Percentiles rank a stretch among this genome's conserved stretches.
phyloP scores from a whole-genome alignment of 2,113 vertebrate species.

The Morone saxatilis region DNA sequence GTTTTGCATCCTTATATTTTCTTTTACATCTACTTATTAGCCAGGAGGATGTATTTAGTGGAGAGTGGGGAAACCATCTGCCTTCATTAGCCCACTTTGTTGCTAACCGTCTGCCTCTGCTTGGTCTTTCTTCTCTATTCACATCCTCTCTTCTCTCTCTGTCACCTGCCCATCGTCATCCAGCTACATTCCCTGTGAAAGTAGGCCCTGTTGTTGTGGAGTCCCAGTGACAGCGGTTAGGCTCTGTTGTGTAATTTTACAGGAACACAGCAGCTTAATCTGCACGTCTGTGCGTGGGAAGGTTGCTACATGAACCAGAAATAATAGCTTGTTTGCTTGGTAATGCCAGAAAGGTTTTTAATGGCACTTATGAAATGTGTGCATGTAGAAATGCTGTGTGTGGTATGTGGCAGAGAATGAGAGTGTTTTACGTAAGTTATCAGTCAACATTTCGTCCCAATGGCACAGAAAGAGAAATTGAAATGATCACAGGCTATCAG shows the following conservation, averaged over 20 bases:
- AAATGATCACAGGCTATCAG: neutral
- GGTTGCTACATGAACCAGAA: neutral
- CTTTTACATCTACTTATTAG: conserved; percentile 24
- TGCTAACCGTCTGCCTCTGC: neutral
- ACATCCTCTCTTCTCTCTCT: neutral
- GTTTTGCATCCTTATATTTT: conserved; percentile 1
- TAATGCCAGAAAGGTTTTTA: conserved; percentile 12
- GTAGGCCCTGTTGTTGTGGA: conserved; percentile 13
- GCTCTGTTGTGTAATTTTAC: neutral
- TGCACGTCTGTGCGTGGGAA: neutral
- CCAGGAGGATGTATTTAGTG: conserved; percentile 18
- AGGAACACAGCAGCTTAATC: neutral
- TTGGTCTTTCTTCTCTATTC: neutral
- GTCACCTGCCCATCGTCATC: neutral
- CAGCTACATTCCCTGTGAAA: conserved; percentile 1
- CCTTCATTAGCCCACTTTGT: neutral
- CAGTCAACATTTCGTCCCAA: neutral
- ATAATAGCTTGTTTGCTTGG: conserved; percentile 4
- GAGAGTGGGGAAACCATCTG: conserved; percentile 5
- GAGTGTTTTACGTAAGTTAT: neutral
- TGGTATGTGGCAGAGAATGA: neutral
- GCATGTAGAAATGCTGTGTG: neutral
- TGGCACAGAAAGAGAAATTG: conserved; percentile 3
- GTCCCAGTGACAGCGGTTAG: neutral
- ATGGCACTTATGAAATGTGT: conserved; percentile 3